Base-by-base conservation (phyloP, 2,797 vertebrate genomes). In the Lepus townsendii region DNA sequence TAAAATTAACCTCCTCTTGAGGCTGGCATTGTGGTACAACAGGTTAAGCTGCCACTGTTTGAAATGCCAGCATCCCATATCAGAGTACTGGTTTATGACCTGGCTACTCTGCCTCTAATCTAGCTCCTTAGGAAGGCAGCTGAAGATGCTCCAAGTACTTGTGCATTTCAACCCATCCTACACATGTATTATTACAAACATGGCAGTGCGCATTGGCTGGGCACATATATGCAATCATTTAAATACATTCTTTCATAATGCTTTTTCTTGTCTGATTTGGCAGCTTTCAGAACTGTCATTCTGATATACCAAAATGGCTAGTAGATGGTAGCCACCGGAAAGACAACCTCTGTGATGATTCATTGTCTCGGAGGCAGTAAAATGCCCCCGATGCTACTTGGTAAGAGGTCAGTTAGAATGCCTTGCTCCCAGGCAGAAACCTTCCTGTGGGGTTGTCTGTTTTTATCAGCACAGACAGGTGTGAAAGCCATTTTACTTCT, bases 151-250 rank as follows among this genome's bases (percentile, higher is more conserved):
- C 42, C 42, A 47, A 47, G 8, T 47, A 47, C 42, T 47, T 47
- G 42, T 47, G 42, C 42, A 47, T 47, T 47, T 47, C 8, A 47
- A 8, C 42, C 42, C 42, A 9, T 47, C 42, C 42, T 9, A 8
- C 14, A 26, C 0, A 0, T 30, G 16, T 57, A 5, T 68, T 12
- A n/a, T 24, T 30, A 0, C 12, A 9, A 3, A 5, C 3, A 47
- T 1, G 3, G 8, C 42, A 52, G 19, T 0, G 0, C 14, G 6
- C 12, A 3, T 47, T 24, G 16, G 65, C 3, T 26, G 0, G 30
- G 66, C 20, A 1, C 24, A 3, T 3, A 1, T 11, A 6, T 4
- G 7, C 57, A 10, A n/a, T 6, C 14, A 13, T 3, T 62, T 35
- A 68, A 75, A 30, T 50, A 35, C 16, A 27, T 16, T 47, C 77